Conservation (phyloP, 2,888 invertebrate species). For the Fabriciana adippe region DNA sequence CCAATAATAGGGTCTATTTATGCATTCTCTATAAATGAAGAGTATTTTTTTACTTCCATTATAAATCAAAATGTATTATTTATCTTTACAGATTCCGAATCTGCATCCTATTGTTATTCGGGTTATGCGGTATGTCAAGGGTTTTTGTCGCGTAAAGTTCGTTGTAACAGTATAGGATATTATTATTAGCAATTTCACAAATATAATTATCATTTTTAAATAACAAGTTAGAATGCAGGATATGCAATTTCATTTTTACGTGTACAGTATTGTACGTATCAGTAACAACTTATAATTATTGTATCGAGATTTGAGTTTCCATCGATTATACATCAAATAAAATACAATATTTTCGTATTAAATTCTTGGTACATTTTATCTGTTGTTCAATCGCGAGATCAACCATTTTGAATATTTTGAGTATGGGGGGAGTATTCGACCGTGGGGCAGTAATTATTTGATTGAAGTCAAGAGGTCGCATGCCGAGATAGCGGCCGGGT, state of each 20-base stretch:
- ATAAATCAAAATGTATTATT: constrained; percentile 83
- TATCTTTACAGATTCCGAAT: constrained; percentile 81
- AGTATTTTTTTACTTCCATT: constrained; percentile 80
- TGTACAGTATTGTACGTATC: too few species aligned
- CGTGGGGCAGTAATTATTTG: constrained; percentile 81
- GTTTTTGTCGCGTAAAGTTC: constrained; percentile 67
- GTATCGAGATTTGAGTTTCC: too few species aligned
- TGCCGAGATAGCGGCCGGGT: constrained; percentile 71
- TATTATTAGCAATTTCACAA: constrained; percentile 45
- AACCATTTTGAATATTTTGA: constrained; percentile 79
- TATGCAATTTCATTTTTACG: too few species aligned
- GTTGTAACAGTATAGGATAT: constrained; percentile 56
- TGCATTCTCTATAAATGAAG: constrained; percentile 82
- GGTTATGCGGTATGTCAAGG: constrained; percentile 80
- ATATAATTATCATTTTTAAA: constrained; percentile 13
- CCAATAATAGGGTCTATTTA: constrained; percentile 82
- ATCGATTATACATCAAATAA: neutral
- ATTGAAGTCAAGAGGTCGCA: constrained; percentile 81
- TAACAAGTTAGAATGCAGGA: neutral
- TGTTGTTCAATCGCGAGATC: constrained; percentile 60
- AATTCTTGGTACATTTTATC: constrained; percentile 57
- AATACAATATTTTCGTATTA: neutral
- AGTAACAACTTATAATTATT: too few species aligned
- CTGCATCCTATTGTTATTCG: constrained; percentile 81
- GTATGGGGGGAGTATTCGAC: constrained; percentile 71